phyloP scores from a whole-genome alignment of 2,888 invertebrate genomes.

The Heterodera filipjevi region DNA sequence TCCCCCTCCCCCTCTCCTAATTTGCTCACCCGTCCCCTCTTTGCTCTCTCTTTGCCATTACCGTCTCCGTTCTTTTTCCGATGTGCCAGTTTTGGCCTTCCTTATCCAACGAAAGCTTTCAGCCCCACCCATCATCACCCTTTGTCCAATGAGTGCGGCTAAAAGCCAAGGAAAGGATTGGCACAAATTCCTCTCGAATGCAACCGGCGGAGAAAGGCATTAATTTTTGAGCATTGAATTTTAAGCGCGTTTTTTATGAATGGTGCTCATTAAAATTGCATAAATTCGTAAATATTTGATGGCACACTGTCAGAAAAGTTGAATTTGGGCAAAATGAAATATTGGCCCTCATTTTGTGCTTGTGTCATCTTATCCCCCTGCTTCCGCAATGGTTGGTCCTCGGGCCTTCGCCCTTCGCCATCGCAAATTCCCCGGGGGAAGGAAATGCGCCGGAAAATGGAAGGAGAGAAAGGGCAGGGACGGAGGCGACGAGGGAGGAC shows the following conservation, averaged over 20 bases:
- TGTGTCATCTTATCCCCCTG: constrained; percentile 4
- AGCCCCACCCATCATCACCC: background rate
- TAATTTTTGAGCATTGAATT: background rate
- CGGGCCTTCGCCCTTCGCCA: too few species aligned
- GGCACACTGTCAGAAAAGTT: background rate
- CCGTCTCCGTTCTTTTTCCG: background rate
- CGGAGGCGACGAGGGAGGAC: background rate
- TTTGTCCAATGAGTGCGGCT: background rate
- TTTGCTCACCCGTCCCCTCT: too few species aligned
- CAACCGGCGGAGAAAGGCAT: background rate
- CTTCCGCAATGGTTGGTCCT: background rate
- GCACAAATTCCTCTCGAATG: background rate
- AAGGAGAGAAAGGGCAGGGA: background rate
- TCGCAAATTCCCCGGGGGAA: constrained; percentile 3
- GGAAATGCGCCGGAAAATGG: background rate
- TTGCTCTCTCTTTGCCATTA: background rate
- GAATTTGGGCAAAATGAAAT: constrained; percentile 4
- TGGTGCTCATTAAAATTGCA: background rate
- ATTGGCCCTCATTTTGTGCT: constrained; percentile 14
- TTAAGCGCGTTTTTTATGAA: background rate
- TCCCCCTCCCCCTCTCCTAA: too few species aligned
- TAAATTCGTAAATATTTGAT: background rate
- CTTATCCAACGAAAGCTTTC: background rate
- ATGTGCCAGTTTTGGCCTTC: background rate
- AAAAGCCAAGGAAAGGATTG: background rate